Base-by-base conservation (phyloP, 2,113 vertebrate species). In the Tor tambroides region DNA sequence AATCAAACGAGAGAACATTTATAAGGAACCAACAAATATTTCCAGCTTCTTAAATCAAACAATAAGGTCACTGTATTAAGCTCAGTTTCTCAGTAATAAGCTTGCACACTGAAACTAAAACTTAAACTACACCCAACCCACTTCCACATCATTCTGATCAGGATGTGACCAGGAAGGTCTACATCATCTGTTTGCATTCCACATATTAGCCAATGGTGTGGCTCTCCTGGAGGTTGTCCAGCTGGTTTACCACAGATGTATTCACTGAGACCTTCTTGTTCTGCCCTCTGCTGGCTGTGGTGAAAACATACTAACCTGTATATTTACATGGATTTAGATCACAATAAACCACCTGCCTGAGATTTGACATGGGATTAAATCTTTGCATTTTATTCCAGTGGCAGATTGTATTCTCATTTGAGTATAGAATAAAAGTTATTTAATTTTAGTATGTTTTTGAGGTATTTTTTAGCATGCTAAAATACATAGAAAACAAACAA, bases 161-260 rank as follows among this genome's bases (percentile, higher is more conserved):
- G 89, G 89, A 89, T 65, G 28, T 80, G 35, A 88, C 19, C 80
- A 89, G 89, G 89, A 88, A 88, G 41, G 69, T 23, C 21, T 67
- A 49, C 17, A 46, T 89, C 86, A 80, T 75, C 74, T 88, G 63
- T 88, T 89, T 89, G 65, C 46, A 65, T 56, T 83, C 8, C 56
- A 46, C 54, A 28, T 77, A 28, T 80, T 69, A 79, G 17, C 51
- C 23, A 49, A 83, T 54, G 26, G 65, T 23, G 63, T 4, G 10
- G 26, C 41, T 15, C 19, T 17, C 23, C 3, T 8, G 4, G 17
- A 71, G 6, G 32, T 32, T 59, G 51, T 23, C 32, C 43, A 61
- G 59, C 41, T 32, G 69, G 83, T 83, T 80, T 63, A 79, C 30
- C 19, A 46, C n/a, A 41, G 17, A 56, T 21, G n/a, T 51, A 32